phyloP scores from a whole-genome alignment of 2,888 invertebrate genomes.

The Lissocephala sabroskyi region DNA sequence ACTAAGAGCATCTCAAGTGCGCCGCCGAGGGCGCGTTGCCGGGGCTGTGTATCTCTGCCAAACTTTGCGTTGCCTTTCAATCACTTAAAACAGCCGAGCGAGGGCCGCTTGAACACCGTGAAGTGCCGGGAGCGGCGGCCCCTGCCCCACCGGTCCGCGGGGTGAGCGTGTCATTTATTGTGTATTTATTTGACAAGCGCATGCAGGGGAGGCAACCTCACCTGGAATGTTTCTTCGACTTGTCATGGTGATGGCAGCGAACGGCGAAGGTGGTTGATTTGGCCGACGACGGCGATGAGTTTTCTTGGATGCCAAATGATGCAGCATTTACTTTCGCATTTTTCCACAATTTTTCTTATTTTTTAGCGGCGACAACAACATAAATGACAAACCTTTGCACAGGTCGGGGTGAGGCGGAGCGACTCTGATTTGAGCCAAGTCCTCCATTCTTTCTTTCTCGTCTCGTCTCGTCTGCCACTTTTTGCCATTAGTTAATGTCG shows the following conservation, averaged over 20 bases:
- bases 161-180: slow-evolving; percentile 51
- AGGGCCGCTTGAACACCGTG: no score
- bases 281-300: slow-evolving; percentile 5
- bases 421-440: slow-evolving; percentile 21
- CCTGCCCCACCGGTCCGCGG: slow-evolving; percentile 30
- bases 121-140: no score
- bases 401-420: slow-evolving; percentile 4
- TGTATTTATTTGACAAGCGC: slow-evolving; percentile 51
- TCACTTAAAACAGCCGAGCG: slow-evolving; percentile 34
- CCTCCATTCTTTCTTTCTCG: slow-evolving; percentile 1
- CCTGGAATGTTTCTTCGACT: no score
- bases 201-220: slow-evolving; percentile 29
- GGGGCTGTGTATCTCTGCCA: background rate
- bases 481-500: slow-evolving; percentile 47
- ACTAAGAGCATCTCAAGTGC: slow-evolving; percentile 41
- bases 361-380: slow-evolving; percentile 1
- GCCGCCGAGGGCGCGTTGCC: slow-evolving; percentile 14
- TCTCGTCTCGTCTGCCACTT: slow-evolving; percentile 8
- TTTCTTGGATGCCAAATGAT: slow-evolving; percentile 41
- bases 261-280: background rate
- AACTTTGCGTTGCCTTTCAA: slow-evolving; percentile 36
- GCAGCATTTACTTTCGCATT: slow-evolving; percentile 34
- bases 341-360: slow-evolving; percentile 30
- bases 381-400: slow-evolving; percentile 8
- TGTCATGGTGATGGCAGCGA: slow-evolving; percentile 1